Conservation (phyloP, 2,888 invertebrate genomes). For the Pollenia griseotomentosa region DNA sequence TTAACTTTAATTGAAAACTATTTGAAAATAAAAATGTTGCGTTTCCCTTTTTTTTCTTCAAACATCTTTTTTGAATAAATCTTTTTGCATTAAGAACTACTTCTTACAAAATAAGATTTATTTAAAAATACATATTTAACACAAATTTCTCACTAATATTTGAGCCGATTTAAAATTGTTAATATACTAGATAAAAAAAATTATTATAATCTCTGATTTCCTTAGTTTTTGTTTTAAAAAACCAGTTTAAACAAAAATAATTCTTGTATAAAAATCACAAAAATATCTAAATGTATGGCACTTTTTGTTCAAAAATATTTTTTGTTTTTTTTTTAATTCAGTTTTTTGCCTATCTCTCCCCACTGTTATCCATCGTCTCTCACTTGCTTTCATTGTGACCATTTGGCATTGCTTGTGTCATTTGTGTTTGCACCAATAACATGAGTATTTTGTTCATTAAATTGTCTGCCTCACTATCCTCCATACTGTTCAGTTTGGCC, state of each 20-base stretch:
- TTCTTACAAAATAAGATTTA: too few species aligned
- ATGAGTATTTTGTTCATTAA: constrained; percentile 82
- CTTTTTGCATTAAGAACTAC: too few species aligned
- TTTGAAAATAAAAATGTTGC: too few species aligned
- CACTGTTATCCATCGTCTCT: not conserved
- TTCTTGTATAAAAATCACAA: constrained; percentile 58
- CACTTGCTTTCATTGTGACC: constrained; percentile 54
- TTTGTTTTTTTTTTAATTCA: not conserved
- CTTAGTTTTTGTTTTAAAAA: constrained; percentile 22
- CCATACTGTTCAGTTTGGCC: constrained; percentile 83
- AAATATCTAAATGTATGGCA: constrained; percentile 58
- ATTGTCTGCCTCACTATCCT: constrained; percentile 82
- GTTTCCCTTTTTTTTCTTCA: too few species aligned
- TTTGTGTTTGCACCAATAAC: constrained; percentile 81
- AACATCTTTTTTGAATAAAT: too few species aligned
- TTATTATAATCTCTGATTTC: constrained; percentile 56
- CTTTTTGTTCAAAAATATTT: constrained; percentile 40
- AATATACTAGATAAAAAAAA: not conserved
- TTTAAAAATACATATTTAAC: constrained; percentile 21
- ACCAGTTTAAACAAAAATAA: constrained; percentile 38
- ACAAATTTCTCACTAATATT: constrained; percentile 22
- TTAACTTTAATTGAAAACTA: too few species aligned
- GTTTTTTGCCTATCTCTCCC: not conserved
- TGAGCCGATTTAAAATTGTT: constrained; percentile 18
- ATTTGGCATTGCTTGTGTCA: constrained; percentile 51